These are phyloP conservation scores for Cassiopea xamachana DNA, from an alignment of 30 jellyfish, hydroid and myxozoan species.

Conservation along the genomic window DNA sequence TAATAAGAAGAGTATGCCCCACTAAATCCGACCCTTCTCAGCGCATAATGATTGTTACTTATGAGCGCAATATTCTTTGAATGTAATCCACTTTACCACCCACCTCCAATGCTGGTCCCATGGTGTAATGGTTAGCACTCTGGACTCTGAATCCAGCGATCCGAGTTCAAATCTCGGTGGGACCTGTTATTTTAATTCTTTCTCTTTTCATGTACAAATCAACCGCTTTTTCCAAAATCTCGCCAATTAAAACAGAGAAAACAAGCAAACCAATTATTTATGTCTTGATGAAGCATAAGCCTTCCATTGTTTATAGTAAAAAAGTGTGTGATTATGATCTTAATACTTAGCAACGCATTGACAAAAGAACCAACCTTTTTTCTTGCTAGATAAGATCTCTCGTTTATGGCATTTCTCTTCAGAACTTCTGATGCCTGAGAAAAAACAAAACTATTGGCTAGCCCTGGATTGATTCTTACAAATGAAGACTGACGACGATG, in stretches of 20 bases:
- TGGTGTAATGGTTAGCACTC: slow-evolving; percentile 86
- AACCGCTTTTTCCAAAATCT: neutral
- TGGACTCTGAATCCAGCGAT: slow-evolving; percentile 80
- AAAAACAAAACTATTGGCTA: neutral
- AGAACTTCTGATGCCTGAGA: slow-evolving; percentile 75
- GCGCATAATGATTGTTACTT: neutral
- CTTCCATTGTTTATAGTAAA: no score
- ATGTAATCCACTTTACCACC: neutral
- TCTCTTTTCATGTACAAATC: neutral
- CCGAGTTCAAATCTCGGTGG: slow-evolving; percentile 86
- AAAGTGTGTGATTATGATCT: no score
- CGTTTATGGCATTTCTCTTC: slow-evolving; percentile 61
- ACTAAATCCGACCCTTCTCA: neutral
- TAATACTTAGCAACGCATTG: no score
- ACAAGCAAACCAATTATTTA: no score
- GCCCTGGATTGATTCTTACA: no score
- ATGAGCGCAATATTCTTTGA: neutral
- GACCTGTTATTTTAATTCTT: slow-evolving; percentile 17
- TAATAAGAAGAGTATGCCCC: no score
- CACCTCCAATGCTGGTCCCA: slow-evolving; percentile 23
- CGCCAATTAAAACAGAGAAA: no score
- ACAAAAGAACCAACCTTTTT: slow-evolving; percentile 58
- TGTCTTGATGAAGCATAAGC: no score
- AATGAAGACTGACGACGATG: no score
- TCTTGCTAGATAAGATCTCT: slow-evolving; percentile 68